phyloP scores from a whole-genome alignment of 2,888 invertebrate genomes.

The Malacosoma neustria region DNA sequence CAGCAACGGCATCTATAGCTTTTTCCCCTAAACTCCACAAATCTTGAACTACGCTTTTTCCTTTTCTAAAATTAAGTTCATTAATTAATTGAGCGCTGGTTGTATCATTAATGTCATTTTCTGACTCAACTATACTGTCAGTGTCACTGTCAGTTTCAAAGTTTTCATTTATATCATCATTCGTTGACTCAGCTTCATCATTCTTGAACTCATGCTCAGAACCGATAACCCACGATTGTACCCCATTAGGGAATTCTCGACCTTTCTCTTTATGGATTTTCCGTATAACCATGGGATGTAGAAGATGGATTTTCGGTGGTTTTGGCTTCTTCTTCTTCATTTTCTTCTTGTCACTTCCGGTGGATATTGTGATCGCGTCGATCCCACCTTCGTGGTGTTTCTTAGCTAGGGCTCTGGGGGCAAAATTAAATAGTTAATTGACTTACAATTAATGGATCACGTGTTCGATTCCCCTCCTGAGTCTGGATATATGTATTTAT shows the following conservation, averaged over 20 bases:
- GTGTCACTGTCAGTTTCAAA: background rate
- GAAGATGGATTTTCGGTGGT: conserved; percentile 53
- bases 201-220: conserved; percentile 10
- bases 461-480: too few species aligned
- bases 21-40: conserved; percentile 45
- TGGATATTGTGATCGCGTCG: conserved; percentile 57
- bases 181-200: background rate
- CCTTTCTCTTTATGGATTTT: conserved; percentile 47
- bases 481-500: too few species aligned
- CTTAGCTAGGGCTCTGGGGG: conserved; percentile 33
- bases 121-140: too few species aligned
- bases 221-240: conserved; percentile 56
- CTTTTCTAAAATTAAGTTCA: conserved; percentile 15
- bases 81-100: conserved; percentile 7
- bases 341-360: conserved; percentile 41
- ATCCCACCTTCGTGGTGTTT: conserved; percentile 48
- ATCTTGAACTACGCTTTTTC: conserved; percentile 37
- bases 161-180: background rate
- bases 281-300: conserved; percentile 37
- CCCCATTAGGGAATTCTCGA: conserved; percentile 36
- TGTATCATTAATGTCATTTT: conserved; percentile 1
- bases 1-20: conserved; percentile 46
- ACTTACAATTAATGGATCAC: too few species aligned
- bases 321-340: conserved; percentile 55
- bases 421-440: too few species aligned